phyloP scores from a whole-genome alignment of 1,140 invertebrate genomes.

The Mesaphorura yosii region DNA sequence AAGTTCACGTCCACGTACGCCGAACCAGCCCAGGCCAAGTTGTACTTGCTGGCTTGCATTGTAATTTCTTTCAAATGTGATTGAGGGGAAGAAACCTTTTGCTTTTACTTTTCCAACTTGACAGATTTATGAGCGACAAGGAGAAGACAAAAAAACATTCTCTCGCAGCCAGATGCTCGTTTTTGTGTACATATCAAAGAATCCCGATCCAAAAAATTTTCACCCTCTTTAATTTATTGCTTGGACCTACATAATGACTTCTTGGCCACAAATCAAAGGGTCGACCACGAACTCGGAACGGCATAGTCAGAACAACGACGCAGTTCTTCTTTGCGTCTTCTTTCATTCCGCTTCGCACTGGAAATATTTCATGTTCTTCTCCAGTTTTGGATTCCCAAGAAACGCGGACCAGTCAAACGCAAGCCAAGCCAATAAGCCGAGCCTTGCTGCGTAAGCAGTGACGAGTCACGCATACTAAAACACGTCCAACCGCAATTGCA shows the following conservation, averaged over 20 bases:
- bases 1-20: too few species aligned
- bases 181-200: conserved; percentile 27
- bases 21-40: too few species aligned
- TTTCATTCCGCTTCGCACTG: too few species aligned
- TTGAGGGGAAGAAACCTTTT: conserved; percentile 23
- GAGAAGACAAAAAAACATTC: conserved; percentile 25
- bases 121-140: conserved; percentile 31
- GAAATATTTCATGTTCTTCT: conserved; percentile 10
- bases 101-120: conserved; percentile 18
- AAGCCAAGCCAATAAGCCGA: too few species aligned
- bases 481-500: too few species aligned
- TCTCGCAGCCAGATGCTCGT: conserved; percentile 29
- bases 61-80: too few species aligned
- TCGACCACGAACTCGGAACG: conserved; percentile 22
- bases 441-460: too few species aligned
- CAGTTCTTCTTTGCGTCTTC: too few species aligned
- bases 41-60: too few species aligned
- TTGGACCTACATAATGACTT: conserved; percentile 31
- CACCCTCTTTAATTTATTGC: conserved; percentile 31
- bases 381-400: too few species aligned
- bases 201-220: conserved; percentile 27
- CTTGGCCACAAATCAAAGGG: conserved; percentile 29
- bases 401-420: too few species aligned
- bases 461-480: too few species aligned
- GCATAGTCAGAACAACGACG: neutral